These are phyloP conservation scores for Seira musarum DNA, from an alignment of 2,888 invertebrate genomes.

Conservation along the genomic window DNA sequence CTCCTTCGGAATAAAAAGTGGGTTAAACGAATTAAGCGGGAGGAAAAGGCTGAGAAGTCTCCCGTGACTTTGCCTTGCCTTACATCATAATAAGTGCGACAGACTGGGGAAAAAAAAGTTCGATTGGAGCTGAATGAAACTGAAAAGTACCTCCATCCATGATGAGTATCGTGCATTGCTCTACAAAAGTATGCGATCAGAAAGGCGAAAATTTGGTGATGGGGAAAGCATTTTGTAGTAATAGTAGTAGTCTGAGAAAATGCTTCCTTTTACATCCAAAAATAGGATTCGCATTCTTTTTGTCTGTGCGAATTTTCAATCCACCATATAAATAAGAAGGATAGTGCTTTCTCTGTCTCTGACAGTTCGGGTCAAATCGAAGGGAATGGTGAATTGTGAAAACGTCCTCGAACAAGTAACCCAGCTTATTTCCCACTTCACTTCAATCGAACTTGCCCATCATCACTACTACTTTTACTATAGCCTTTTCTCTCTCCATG, in stretches of 20 bases:
- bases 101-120: background rate
- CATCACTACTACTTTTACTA: background rate
- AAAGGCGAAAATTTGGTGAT: background rate
- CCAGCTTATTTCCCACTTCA: background rate
- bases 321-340: slow-evolving; percentile 37
- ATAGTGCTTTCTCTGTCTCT: slow-evolving; percentile 34
- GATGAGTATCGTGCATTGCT: too few species aligned
- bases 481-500: too few species aligned
- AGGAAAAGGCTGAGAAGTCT: slow-evolving; percentile 19
- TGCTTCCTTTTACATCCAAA: background rate
- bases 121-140: background rate
- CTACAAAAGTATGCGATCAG: too few species aligned
- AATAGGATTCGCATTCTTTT: background rate
- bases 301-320: background rate
- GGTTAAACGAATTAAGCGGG: slow-evolving; percentile 47
- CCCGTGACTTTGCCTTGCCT: background rate
- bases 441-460: slow-evolving; percentile 11
- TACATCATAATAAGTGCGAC: background rate
- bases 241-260: background rate
- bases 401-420: background rate
- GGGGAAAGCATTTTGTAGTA: background rate
- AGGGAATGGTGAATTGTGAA: slow-evolving; percentile 15
- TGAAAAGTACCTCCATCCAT: too few species aligned
- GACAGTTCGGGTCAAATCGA: slow-evolving; percentile 50
- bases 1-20: slow-evolving; percentile 37